Evolutionary conservation across 1,140 invertebrate species (phyloP), one percentile per base, ranked within the genome.

Genomic region (Panagrolaimus sp.): DNA sequence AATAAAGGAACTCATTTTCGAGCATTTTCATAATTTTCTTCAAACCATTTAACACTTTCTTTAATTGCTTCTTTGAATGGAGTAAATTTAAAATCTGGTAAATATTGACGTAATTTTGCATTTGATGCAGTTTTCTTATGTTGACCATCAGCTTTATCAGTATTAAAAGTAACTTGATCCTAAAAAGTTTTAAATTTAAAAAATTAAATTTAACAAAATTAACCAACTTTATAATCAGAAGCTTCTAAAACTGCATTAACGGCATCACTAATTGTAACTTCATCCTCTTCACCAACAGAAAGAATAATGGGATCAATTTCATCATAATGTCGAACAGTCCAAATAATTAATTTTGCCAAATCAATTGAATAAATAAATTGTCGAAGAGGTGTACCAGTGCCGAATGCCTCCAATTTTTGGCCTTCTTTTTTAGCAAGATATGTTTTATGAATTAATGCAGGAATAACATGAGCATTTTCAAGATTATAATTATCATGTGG

Each of bases 71-170:
- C 78, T 68, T 90, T 84, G 78, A 98, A 92, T 21, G 91, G 89
- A 0, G 93, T 96, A 81, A 98, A 98, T 70, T 90, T 65, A 43
- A 76, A 98, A 73, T 92, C 88, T 0, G 92, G 91, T 52, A 91
- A 85, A 55, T 90, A 88, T 55, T 86, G 88, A 43, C 92, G 84
- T 0, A 98, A 86, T 84, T 98, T 98, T 0, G 85, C 87, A 86
- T 97, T 98, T 66, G 91, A 94, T 0, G 94, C 95, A 0, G 96
- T 99, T 85, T 99, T 99, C 84, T 98, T 98, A 81, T 89, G 92
- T 84, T 99, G 96, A 0, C 96, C 96, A 87, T 98, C 96, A 0
- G 94, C 90, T 82, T 91, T 91, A 1, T 86, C 88, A 0, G 89
- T 90, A 85, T 98, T 94, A 84, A 80, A 76, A 6, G 75, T 48